Conservation (phyloP, 2,888 invertebrate genomes). For the Dendrolimus pini region DNA sequence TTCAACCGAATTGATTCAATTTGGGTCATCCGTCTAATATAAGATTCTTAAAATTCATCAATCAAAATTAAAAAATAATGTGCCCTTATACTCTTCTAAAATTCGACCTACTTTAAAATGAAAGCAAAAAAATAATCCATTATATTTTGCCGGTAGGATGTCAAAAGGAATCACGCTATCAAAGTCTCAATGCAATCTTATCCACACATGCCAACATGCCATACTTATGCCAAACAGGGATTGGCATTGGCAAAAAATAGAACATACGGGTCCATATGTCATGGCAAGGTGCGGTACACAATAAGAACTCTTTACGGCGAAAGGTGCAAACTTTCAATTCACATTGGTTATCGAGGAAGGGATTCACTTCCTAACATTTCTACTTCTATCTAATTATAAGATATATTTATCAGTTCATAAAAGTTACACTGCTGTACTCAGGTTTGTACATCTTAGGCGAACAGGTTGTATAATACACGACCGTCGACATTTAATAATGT, state of each 20-base stretch:
- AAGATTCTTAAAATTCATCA: no score
- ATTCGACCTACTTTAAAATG: background rate
- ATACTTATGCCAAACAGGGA: background rate
- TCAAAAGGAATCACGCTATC: background rate
- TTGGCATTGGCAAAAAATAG: background rate
- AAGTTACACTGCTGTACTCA: no score
- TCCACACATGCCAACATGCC: background rate
- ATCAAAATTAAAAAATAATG: no score
- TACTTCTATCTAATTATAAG: no score
- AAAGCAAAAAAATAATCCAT: background rate
- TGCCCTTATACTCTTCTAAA: no score
- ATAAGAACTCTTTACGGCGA: constrained; percentile 53
- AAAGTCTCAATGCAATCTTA: background rate
- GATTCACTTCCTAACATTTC: background rate
- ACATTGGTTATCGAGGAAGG: background rate
- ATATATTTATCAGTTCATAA: no score
- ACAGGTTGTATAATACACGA: no score
- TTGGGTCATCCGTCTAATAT: no score
- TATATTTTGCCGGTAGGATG: background rate
- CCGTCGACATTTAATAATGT: no score
- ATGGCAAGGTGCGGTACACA: constrained; percentile 53
- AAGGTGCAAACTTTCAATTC: constrained; percentile 68
- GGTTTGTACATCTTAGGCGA: no score
- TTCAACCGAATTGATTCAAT: no score
- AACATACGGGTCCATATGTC: constrained; percentile 53